Percentiles rank a stretch among this genome's conserved stretches.
Conservation (phyloP, 2,888 invertebrate genomes). For the Selenia dentaria region DNA sequence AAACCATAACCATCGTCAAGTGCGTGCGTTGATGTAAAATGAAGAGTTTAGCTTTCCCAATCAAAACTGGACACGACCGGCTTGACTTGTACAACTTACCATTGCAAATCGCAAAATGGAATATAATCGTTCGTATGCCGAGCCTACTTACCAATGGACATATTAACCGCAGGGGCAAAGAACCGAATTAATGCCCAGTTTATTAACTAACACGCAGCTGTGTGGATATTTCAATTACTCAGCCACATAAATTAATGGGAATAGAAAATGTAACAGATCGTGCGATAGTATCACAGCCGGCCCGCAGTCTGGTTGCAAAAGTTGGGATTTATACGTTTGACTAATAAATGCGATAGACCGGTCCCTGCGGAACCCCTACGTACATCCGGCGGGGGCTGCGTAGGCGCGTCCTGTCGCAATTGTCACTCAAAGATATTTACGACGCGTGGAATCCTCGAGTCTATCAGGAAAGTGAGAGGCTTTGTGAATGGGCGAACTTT, state of each 20-base stretch:
- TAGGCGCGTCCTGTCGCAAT: slow-evolving; percentile 68
- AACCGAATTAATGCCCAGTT: slow-evolving; percentile 64
- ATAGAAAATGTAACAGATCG: slow-evolving; percentile 76
- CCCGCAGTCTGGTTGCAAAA: slow-evolving; percentile 80
- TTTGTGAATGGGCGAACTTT: slow-evolving; percentile 62
- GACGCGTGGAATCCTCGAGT: slow-evolving; percentile 56
- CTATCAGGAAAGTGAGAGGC: slow-evolving; percentile 56
- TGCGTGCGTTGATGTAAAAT: slow-evolving; percentile 4
- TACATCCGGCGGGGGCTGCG: slow-evolving; percentile 77
- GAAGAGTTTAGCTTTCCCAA: slow-evolving; percentile 13
- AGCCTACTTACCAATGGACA: slow-evolving; percentile 52
- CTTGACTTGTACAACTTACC: slow-evolving; percentile 28
- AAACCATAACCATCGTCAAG: slow-evolving; percentile 25
- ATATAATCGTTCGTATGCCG: slow-evolving; percentile 55
- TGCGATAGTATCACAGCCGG: slow-evolving; percentile 69
- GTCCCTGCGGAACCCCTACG: slow-evolving; percentile 78
- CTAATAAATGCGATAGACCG: slow-evolving; percentile 61
- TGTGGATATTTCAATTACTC: slow-evolving; percentile 69
- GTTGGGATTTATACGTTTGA: slow-evolving; percentile 44
- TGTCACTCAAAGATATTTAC: slow-evolving; percentile 73
- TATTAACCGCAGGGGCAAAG: slow-evolving; percentile 61
- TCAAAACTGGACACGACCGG: slow-evolving; percentile 21
- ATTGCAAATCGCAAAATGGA: slow-evolving; percentile 53
- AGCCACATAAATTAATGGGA: slow-evolving; percentile 77
- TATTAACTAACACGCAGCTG: slow-evolving; percentile 71